Base-by-base conservation (phyloP, 2,113 vertebrate genomes). In the Neomonachus schauinslandi region DNA sequence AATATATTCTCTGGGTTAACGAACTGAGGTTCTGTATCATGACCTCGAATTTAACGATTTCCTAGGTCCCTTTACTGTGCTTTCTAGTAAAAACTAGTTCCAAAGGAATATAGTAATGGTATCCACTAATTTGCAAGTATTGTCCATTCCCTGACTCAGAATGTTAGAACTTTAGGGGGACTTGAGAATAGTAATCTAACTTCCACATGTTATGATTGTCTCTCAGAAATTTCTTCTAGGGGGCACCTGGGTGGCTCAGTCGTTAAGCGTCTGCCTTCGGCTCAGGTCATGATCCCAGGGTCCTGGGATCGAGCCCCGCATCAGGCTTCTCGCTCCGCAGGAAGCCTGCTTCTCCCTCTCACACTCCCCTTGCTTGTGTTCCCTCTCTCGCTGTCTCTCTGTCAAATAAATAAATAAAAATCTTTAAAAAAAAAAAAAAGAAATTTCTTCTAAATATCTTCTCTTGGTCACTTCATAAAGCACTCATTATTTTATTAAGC, bases 121-220 rank as follows among this genome's bases (percentile, higher is more conserved):
- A 57, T 16, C 24, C 16, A 22, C 13, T 61, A 36, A 36, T 18
- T 94, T 88, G 11, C 21, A 69, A 57, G 15, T 69, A 80, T 57
- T 33, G 69, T 2, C 11, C 51, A 55, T 6, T 19, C 6, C 15
- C 19, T 49, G 3, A 72, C 42, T 94, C 39, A 72, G 63, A 69
- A 55, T 57, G 36, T 84, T 76, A 39, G 26, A 28, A 42, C 67
- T 74, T 53, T 74, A 33, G 33, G 9, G 26, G 67, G 39, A 4
- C 28, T 87, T 87, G 26, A 86, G 57, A 85, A 36, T 39, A 92
- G 57, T 51, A 90, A 59, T 85, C 21, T 5, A 39, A n/a, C 84
- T 77, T 84, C 19, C 5, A 79, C 24, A 57, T 53, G 39, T 26
- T 42, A 2, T 39, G 4, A n/a, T 74, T 83, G 42, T 46, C 65